Conservation (phyloP, 2,888 invertebrate genomes). For the Dioctria linearis region DNA sequence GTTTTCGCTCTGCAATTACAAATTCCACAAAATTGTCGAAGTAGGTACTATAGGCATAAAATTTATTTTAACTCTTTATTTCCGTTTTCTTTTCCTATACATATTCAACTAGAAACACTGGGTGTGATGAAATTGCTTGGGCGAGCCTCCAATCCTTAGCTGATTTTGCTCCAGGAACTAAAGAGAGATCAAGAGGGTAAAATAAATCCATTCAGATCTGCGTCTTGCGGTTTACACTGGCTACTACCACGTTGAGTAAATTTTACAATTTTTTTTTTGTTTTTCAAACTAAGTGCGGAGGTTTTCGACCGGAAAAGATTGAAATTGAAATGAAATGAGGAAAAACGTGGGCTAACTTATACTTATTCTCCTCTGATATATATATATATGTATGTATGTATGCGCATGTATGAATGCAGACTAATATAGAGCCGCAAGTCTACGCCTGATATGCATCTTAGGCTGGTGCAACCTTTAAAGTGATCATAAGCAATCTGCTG, state of each 20-base stretch:
- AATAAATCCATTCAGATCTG: too few species aligned
- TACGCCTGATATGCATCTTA: conserved; percentile 18
- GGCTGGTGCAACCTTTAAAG: not conserved
- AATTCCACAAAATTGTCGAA: too few species aligned
- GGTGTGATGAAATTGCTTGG: not conserved
- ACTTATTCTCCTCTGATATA: not conserved
- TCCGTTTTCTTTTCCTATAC: not conserved
- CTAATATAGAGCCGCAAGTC: not conserved
- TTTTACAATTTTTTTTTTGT: too few species aligned
- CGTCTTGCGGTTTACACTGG: too few species aligned
- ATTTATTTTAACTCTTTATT: not conserved
- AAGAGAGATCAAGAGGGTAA: too few species aligned
- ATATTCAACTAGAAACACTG: not conserved
- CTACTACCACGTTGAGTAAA: too few species aligned
- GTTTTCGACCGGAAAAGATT: conserved; percentile 15
- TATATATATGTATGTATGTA: too few species aligned
- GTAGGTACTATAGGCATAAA: not conserved
- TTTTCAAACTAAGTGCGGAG: not conserved
- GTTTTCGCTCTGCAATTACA: too few species aligned
- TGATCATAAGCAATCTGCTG: conserved; percentile 19
- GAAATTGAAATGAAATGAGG: conserved; percentile 35
- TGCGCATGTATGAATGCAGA: not conserved
- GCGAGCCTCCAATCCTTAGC: not conserved
- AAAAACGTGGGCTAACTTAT: conserved; percentile 23
- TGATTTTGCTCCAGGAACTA: not conserved